These are phyloP conservation scores for Tapirus indicus DNA, from an alignment of 2,797 vertebrate genomes.

Conservation along the genomic window DNA sequence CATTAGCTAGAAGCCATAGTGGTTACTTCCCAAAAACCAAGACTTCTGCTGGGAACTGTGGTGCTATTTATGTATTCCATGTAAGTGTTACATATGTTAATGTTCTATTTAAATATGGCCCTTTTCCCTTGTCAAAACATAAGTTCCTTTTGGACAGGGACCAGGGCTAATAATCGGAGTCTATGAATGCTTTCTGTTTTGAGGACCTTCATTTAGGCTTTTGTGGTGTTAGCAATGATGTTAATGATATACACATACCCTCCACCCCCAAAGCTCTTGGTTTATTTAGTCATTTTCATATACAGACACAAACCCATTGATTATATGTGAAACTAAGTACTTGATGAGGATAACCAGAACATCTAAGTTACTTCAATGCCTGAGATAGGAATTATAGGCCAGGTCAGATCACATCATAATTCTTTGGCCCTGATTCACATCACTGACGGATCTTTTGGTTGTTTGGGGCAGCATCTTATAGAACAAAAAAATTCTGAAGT, in stretches of 20 bases:
- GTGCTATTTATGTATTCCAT: background rate
- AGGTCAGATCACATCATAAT: background rate
- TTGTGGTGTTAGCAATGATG: background rate
- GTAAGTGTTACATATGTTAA: background rate
- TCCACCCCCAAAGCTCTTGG: background rate
- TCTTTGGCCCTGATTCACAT: background rate
- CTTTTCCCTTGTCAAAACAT: background rate
- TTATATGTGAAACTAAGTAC: background rate
- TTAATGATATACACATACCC: background rate
- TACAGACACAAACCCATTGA: background rate
- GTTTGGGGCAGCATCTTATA: background rate
- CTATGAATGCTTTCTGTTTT: background rate
- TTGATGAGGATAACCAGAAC: background rate
- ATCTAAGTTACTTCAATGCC: background rate
- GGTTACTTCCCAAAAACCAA: background rate
- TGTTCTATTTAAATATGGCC: background rate
- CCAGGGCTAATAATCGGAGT: background rate
- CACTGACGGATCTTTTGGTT: background rate
- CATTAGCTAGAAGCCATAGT: background rate
- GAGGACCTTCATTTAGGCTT: background rate
- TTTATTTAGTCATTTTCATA: background rate
- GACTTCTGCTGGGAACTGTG: background rate
- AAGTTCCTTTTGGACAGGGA: conserved; percentile 34
- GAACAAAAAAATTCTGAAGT: background rate
- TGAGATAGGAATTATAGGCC: background rate